Evolutionary conservation across 2,888 invertebrate species (phyloP), one percentile per base, ranked within the genome.

Genomic region (Nysson spinosus): DNA sequence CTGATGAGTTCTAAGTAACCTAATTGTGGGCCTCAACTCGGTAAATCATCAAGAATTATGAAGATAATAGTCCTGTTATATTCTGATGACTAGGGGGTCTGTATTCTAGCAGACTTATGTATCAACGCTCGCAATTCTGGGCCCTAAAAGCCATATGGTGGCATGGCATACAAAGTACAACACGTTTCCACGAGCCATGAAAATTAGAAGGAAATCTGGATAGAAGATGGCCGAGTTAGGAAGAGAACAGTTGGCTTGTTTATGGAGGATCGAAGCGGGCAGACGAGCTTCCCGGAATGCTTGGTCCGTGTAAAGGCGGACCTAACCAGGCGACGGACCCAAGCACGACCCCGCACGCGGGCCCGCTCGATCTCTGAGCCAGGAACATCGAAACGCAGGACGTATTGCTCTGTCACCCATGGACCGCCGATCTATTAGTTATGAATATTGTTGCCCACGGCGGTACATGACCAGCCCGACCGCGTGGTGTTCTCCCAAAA

Each of bases 391-490:
- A 83, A 81, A 80, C 78, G 70, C 81, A 83, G 79, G 84, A 85
- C 83, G 84, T 85, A 85, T 85, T 83, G 85, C 85, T 85, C 85
- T 85, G 85, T 85, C 85, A 85, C 83, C 81, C 82, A 73, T 71
- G 69, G 78, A 75, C 81, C 79, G 82, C 81, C 85, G 84, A 85
- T 85, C 85, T 85, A 85, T 85, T 85, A 85, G 85, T 85, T 85
- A 85, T 84, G 84, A 84, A 84, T 85, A 84, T 75, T 84, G 85
- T 84, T 85, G 85, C 85, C 84, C 80, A 84, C 79, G 83, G 85
- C 85, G 85, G 83, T 85, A 85, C 85, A 85, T 77, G 85, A 78
- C 78, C 81, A 67, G 67, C 46, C 35, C 68, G 68, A 42, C 67
- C 64, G 72, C 72, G 71, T 69, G 66, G 65, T 77, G 75, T 72